phyloP scores from a whole-genome alignment of 2,888 invertebrate species.

The Rutpela maculata region DNA sequence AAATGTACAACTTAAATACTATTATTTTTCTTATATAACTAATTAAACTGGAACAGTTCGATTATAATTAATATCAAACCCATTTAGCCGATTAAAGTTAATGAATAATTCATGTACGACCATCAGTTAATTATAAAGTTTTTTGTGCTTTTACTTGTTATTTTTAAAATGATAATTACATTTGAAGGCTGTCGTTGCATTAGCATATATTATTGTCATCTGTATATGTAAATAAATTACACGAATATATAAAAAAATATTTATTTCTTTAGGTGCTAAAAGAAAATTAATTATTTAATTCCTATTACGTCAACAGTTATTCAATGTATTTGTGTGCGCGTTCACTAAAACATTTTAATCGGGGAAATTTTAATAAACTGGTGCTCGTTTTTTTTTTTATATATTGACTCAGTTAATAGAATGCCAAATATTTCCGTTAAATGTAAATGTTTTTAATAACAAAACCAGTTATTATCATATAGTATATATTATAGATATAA shows the following conservation, averaged over 20 bases:
- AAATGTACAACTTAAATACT: background rate
- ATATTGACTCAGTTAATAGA: too few species aligned
- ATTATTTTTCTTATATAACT: constrained; percentile 1
- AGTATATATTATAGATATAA: too few species aligned
- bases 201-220: constrained; percentile 36
- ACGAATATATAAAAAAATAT: constrained; percentile 28
- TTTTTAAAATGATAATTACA: constrained; percentile 49
- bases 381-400: background rate
- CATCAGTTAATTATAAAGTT: constrained; percentile 48
- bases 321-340: constrained; percentile 26
- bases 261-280: constrained; percentile 34
- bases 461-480: too few species aligned
- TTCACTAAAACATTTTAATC: background rate
- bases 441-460: too few species aligned
- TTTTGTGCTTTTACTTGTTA: constrained; percentile 49
- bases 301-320: constrained; percentile 42
- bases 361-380: background rate
- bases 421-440: too few species aligned
- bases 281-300: constrained; percentile 47
- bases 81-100: constrained; percentile 37
- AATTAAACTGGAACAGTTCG: constrained; percentile 33
- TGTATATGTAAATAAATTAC: constrained; percentile 37
- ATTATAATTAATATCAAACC: constrained; percentile 27
- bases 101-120: constrained; percentile 51
- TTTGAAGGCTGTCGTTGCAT: constrained; percentile 48